Evolutionary conservation across 2,113 vertebrate genomes (phyloP).

Genomic region (Silurus glanis): DNA sequence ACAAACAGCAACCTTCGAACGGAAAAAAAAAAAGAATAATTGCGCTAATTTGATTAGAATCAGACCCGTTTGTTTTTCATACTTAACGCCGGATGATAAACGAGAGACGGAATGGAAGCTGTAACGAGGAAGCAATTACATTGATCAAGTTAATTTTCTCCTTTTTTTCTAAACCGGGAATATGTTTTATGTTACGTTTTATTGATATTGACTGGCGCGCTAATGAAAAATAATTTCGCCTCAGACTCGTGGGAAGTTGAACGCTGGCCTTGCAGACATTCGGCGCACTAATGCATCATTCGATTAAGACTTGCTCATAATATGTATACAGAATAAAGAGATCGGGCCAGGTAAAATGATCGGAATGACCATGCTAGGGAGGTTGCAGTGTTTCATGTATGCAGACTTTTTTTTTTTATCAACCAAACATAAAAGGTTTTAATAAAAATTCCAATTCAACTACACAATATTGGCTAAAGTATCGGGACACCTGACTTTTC

Average conservation of each 20-base stretch:
- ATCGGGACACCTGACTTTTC: too few relatives aligned
- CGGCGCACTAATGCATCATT: slow-evolving; percentile 1
- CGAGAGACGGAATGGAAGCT: slow-evolving; percentile 30
- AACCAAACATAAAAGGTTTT: too few relatives aligned
- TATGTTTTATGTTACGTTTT: slow-evolving; percentile 1
- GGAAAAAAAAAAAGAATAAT: slow-evolving; percentile 55
- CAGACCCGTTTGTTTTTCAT: slow-evolving; percentile 41
- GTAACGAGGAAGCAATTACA: slow-evolving; percentile 63
- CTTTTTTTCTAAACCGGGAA: slow-evolving; percentile 44
- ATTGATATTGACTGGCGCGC: slow-evolving; percentile 17
- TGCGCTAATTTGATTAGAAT: slow-evolving; percentile 58
- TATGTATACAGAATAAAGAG: slow-evolving; percentile 6
- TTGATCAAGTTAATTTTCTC: slow-evolving; percentile 63
- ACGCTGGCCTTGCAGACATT: neutral
- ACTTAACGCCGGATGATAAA: slow-evolving; percentile 37
- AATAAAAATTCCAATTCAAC: too few relatives aligned
- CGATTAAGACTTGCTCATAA: slow-evolving; percentile 9
- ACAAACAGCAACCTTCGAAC: slow-evolving; percentile 16
- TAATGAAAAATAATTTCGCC: slow-evolving; percentile 28
- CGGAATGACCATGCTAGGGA: neutral
- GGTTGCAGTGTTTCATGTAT: too few relatives aligned
- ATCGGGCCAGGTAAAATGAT: too few relatives aligned
- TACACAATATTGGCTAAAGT: too few relatives aligned
- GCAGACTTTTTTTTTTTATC: too few relatives aligned
- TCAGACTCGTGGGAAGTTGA: neutral